phyloP scores from a whole-genome alignment of 2,797 vertebrate genomes.

The Paguma larvata region DNA sequence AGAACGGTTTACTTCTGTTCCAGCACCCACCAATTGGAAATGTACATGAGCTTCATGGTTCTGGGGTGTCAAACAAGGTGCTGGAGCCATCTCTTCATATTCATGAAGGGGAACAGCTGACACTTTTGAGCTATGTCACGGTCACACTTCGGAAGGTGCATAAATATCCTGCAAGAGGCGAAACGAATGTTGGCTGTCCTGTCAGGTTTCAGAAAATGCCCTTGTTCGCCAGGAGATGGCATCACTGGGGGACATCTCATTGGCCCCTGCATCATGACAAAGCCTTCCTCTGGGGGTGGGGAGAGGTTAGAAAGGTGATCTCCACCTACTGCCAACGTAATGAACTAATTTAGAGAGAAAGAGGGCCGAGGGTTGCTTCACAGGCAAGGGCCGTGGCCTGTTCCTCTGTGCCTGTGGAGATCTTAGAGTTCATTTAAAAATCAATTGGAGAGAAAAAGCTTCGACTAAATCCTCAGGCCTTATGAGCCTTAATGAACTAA shows the following conservation, averaged over 20 bases:
- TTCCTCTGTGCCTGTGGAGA: background rate
- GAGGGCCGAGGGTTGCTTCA: background rate
- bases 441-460: background rate
- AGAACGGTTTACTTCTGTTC: background rate
- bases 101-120: conserved; percentile 51
- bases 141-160: conserved; percentile 31
- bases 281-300: background rate
- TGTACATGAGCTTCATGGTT: conserved; percentile 1
- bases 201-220: background rate
- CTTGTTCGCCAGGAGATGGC: background rate
- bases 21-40: background rate
- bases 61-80: background rate
- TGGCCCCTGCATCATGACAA: background rate
- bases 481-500: background rate
- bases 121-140: background rate
- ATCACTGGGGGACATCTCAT: too few species aligned
- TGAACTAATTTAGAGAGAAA: background rate
- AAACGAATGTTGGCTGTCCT: rapidly evolving
- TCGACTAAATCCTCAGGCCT: background rate
- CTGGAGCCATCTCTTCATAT: conserved; percentile 45
- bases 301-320: background rate
- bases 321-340: background rate
- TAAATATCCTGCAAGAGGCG: conserved; percentile 49
- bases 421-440: conserved; percentile 32
- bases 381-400: background rate